A percentile compares a stretch with the other conserved stretches of the same genome.
Evolutionary conservation across 2,113 vertebrate genomes (phyloP).

Genomic region (Malurus alboscapulatus): DNA sequence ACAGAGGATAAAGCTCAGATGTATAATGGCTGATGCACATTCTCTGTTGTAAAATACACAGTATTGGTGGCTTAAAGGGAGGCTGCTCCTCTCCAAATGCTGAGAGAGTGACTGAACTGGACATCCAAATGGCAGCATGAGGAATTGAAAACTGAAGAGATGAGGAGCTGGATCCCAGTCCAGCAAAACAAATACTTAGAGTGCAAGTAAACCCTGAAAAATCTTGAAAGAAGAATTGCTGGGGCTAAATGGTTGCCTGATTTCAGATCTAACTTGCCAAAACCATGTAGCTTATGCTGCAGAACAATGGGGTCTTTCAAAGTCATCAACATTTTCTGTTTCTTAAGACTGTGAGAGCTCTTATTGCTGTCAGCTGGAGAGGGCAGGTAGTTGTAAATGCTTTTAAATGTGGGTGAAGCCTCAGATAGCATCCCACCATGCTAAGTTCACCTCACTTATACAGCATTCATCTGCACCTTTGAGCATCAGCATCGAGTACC

Average conservation of each 20-base stretch:
- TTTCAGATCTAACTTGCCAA: not conserved
- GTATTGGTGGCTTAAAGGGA: not conserved
- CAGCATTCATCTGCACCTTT: not conserved
- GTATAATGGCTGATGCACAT: not conserved
- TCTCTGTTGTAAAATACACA: not conserved
- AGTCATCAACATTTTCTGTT: not conserved
- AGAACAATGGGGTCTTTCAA: not conserved
- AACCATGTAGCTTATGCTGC: not conserved
- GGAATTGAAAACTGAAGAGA: not conserved
- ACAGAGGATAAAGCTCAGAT: not conserved
- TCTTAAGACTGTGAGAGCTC: not conserved
- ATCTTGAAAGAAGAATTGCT: not conserved
- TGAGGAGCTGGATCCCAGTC: not conserved
- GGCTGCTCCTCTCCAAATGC: not conserved
- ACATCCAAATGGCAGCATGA: not conserved
- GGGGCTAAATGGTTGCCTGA: not conserved
- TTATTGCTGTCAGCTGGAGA: not conserved
- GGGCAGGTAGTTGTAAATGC: not conserved
- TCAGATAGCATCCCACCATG: not conserved
- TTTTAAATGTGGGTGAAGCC: not conserved
- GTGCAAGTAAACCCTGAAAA: not conserved
- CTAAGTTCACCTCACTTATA: not conserved
- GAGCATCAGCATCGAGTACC: not conserved
- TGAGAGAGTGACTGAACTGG: not conserved
- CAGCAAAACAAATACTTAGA: not conserved